phyloP scores from a whole-genome alignment of 2,113 vertebrate species.

The Copsychus sechellarum region DNA sequence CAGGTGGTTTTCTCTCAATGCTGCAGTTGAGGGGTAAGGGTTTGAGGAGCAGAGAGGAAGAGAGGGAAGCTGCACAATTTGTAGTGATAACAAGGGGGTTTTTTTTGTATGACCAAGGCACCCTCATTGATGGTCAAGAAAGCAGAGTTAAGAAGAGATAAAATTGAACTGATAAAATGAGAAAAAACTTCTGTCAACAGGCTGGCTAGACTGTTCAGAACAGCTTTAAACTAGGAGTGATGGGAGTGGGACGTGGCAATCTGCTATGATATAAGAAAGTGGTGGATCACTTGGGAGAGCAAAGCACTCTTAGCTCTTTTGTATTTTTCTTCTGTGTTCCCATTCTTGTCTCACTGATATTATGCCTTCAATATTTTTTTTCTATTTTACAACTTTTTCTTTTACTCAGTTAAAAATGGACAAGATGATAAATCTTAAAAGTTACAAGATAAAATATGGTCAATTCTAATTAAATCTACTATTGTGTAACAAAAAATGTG shows the following conservation, averaged over 20 bases:
- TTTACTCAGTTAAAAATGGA: neutral
- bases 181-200: fast-evolving
- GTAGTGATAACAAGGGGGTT: neutral
- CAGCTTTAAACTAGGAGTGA: neutral
- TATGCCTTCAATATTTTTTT: neutral
- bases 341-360: neutral
- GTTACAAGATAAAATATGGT: neutral
- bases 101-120: neutral
- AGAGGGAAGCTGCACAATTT: fast-evolving
- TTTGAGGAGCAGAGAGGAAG: neutral
- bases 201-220: neutral
- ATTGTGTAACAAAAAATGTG: neutral
- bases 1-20: neutral
- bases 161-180: neutral
- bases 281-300: neutral
- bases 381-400: neutral
- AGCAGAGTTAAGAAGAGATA: neutral
- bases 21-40: neutral
- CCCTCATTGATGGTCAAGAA: neutral
- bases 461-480: neutral
- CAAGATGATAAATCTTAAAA: neutral
- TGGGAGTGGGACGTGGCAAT: neutral
- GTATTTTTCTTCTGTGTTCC: neutral
- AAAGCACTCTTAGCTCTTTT: neutral
- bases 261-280: neutral